Conservation (phyloP, 2,888 invertebrate genomes). For the Rhagonycha fulva region DNA sequence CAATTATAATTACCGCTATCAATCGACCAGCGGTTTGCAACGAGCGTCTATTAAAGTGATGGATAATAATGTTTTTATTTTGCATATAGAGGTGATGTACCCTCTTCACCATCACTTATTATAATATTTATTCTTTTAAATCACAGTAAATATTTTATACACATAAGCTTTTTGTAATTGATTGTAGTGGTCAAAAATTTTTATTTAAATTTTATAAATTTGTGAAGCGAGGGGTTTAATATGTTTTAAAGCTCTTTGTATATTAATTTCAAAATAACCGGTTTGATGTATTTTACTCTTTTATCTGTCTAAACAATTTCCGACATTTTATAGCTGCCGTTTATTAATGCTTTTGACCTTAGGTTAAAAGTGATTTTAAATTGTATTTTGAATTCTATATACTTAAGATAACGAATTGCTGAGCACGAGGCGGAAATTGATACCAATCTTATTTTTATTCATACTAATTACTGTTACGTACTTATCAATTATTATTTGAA, state of each 20-base stretch:
- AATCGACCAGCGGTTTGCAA: slow-evolving; percentile 45
- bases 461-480: neutral
- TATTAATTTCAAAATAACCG: slow-evolving; percentile 29
- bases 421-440: neutral
- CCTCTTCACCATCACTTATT: slow-evolving; percentile 47
- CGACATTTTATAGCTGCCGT: slow-evolving; percentile 30
- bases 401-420: neutral
- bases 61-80: slow-evolving; percentile 48
- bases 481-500: neutral
- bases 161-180: slow-evolving; percentile 30
- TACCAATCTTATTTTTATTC: neutral
- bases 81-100: slow-evolving; percentile 41
- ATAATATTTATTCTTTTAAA: slow-evolving; percentile 47
- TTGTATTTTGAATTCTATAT: neutral
- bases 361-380: slow-evolving; percentile 34
- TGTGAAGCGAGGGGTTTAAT: neutral
- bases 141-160: slow-evolving; percentile 40
- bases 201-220: slow-evolving; percentile 11
- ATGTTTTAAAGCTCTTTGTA: neutral
- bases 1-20: slow-evolving; percentile 52
- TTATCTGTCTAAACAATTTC: slow-evolving; percentile 23
- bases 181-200: slow-evolving; percentile 32
- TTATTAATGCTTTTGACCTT: slow-evolving; percentile 50
- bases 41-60: slow-evolving; percentile 53
- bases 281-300: slow-evolving; percentile 34